Evolutionary conservation across 2,888 invertebrate genomes (phyloP), one percentile per base, ranked within the genome.

Genomic region (Drosophila kambysellisi): DNA sequence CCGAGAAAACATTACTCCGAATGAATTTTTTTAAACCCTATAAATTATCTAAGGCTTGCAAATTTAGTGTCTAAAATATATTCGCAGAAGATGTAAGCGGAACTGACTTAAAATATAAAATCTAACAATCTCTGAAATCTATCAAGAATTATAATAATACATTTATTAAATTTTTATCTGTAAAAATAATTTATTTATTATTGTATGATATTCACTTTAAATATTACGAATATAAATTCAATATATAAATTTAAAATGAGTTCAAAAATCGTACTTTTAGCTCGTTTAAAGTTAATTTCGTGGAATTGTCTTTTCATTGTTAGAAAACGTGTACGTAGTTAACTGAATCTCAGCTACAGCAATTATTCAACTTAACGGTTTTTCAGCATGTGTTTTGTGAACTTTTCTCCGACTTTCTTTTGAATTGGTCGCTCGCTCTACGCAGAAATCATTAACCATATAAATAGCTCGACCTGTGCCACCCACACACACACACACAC

Each of bases 381-480:
- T 59, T 65, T 74, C 58, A 8, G 48, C 50, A 20, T 41, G 15
- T 53, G 29, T n/a, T 11, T 37, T 62, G 29, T 58, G 30, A 48
- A 48, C 30, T 56, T 67, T 57, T 67, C 52, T 58, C 43, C 11
- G 43, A 71, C 81, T 79, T 83, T 84, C 76, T 76, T 77, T 71
- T 30, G 77, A 69, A 73, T 61, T 58, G 60, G 32, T 50, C 50
- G 64, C 74, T 39, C 39, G 53, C 59, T 74, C 65, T 81, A 81
- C 79, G 81, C 79, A 81, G 69, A 81, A 79, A 76, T 51, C 81
- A 79, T 76, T 73, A 65, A 73, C 60, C 73, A 76, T 81, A 67
- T 78, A 79, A 79, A 79, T 69, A 64, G 63, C 73, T 66, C 77
- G 77, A 79, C 73, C 78, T 66, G 68, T 50, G 30, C 17, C 76